Conservation (phyloP, 2,113 vertebrate species). For the Protobothrops flavoviridis region DNA sequence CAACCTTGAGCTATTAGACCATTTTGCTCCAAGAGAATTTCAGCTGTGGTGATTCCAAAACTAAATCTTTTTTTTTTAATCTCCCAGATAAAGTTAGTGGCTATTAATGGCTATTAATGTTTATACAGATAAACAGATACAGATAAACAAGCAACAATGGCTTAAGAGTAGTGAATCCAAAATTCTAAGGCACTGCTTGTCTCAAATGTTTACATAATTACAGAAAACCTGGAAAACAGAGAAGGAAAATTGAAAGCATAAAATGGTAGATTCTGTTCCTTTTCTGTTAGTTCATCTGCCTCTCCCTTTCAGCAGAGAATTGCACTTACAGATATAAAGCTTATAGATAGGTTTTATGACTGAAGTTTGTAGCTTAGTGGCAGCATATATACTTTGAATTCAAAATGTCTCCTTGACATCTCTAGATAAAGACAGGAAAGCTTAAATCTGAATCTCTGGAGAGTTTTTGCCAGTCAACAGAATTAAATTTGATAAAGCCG, state of each 20-base stretch:
- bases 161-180: conserved; percentile 44
- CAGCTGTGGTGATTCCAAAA: conserved; percentile 54
- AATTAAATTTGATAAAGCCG: not conserved
- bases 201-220: conserved; percentile 29
- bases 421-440: not conserved
- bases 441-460: not conserved
- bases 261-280: not conserved
- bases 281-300: not conserved
- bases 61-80: conserved; percentile 44
- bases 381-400: not conserved
- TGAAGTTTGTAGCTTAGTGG: not conserved
- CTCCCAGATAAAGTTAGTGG: conserved; percentile 35
- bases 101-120: conserved; percentile 46
- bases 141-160: conserved; percentile 28
- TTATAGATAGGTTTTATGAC: not conserved
- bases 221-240: conserved; percentile 40
- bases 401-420: not conserved
- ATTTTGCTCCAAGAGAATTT: conserved; percentile 46
- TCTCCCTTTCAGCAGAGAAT: not conserved
- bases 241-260: not conserved
- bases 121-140: too few relatives aligned
- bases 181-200: conserved; percentile 25
- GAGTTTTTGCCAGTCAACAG: not conserved
- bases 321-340: not conserved
- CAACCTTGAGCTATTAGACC: conserved; percentile 48